Conservation (phyloP, 1,140 invertebrate genomes). For the Megalopta genalis region DNA sequence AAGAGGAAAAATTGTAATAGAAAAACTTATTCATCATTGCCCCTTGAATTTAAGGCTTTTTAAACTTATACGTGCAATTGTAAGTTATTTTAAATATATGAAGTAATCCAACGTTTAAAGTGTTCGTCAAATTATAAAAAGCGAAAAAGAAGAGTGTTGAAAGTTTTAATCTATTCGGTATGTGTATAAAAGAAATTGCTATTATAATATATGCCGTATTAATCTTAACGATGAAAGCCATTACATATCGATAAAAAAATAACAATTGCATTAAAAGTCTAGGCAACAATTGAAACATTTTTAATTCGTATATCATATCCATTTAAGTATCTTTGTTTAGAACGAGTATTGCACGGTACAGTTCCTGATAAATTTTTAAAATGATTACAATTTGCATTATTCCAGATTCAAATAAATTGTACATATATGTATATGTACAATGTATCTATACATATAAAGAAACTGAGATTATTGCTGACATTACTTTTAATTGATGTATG, state of each 20-base stretch:
- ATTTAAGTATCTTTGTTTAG: neutral
- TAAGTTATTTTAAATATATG: constrained; percentile 4
- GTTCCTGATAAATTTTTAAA: constrained; percentile 26
- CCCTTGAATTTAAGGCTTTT: constrained; percentile 25
- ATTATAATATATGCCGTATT: neutral
- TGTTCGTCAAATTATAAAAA: neutral
- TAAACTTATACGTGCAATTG: neutral
- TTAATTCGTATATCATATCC: neutral
- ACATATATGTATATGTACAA: neutral
- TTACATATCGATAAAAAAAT: neutral
- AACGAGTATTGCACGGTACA: constrained; percentile 21
- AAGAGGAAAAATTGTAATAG: constrained; percentile 50
- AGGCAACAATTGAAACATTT: neutral
- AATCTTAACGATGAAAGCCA: constrained; percentile 1
- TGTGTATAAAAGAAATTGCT: neutral
- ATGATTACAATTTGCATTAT: constrained; percentile 16
- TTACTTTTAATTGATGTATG: neutral
- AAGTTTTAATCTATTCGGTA: neutral
- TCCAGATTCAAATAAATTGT: neutral
- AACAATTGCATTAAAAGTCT: neutral
- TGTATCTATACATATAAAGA: neutral
- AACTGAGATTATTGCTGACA: neutral
- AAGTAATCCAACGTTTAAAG: neutral
- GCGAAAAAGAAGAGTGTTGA: neutral
- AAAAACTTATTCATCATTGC: constrained; percentile 35